Evolutionary conservation across 2,888 invertebrate species (phyloP).

Genomic region (Parnassius smintheus): DNA sequence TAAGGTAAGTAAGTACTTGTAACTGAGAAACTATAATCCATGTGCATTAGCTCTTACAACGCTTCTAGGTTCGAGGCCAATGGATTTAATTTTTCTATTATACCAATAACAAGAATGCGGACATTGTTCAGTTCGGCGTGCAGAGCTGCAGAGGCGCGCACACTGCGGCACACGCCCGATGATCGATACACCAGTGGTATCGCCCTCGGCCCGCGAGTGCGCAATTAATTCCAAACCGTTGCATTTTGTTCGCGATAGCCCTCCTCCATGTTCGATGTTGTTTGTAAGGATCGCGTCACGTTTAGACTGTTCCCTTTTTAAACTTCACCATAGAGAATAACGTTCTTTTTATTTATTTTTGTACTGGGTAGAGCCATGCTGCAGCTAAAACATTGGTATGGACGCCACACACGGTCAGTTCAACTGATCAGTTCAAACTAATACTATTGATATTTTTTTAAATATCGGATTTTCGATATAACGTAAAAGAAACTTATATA

Average conservation of each 20-base stretch:
- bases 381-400: too few relatives aligned
- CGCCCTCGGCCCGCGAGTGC: constrained; percentile 27
- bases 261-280: constrained; percentile 22
- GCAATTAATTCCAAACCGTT: constrained; percentile 29
- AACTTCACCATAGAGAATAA: too few relatives aligned
- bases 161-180: constrained; percentile 17
- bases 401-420: too few relatives aligned
- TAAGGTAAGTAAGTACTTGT: too few relatives aligned
- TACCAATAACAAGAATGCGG: constrained; percentile 23
- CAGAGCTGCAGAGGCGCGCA: constrained; percentile 14
- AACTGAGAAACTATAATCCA: background rate
- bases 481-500: too few relatives aligned
- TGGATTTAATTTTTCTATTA: constrained; percentile 17
- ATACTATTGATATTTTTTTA: too few relatives aligned
- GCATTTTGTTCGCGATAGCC: constrained; percentile 30
- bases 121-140: constrained; percentile 17
- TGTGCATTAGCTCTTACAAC: background rate
- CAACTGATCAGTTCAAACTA: too few relatives aligned
- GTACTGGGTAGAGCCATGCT: too few relatives aligned
- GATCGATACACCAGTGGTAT: constrained; percentile 32
- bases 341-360: too few relatives aligned
- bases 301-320: constrained; percentile 3
- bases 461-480: too few relatives aligned
- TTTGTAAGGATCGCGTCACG: constrained; percentile 7
- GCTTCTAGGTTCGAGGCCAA: background rate